Evolutionary conservation across 2,113 vertebrate species (phyloP).

Genomic region (Vicugna pacos): DNA sequence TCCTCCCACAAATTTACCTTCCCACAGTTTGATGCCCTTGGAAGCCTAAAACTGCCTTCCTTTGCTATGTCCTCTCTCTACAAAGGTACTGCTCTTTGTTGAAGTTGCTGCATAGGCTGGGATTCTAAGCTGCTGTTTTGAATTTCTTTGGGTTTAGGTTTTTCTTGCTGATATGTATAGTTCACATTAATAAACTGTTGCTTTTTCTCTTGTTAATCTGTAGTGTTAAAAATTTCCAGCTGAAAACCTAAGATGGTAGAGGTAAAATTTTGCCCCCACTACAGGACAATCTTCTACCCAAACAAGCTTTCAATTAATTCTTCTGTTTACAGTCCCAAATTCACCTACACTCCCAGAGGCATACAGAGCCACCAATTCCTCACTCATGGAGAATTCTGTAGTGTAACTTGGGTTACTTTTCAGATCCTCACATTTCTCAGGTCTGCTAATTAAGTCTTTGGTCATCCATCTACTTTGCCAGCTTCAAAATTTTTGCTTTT

Average conservation of each 20-base stretch:
- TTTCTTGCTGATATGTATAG: not conserved
- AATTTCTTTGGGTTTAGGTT: not conserved
- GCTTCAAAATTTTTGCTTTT: not conserved
- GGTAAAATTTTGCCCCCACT: not conserved
- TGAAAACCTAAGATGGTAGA: not conserved
- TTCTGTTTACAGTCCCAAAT: not conserved
- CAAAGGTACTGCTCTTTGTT: not conserved
- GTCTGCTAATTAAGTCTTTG: not conserved
- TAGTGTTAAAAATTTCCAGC: not conserved
- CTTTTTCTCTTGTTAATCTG: not conserved
- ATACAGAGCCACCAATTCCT: not conserved
- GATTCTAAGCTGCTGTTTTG: not conserved
- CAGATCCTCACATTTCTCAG: not conserved
- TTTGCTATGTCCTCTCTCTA: not conserved
- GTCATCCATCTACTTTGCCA: not conserved
- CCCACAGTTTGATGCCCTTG: not conserved
- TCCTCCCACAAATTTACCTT: not conserved
- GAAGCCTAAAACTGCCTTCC: not conserved
- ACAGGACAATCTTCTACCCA: not conserved
- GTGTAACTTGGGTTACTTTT: not conserved
- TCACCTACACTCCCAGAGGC: not conserved
- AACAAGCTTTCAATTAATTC: not conserved
- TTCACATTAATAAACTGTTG: not conserved
- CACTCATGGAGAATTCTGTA: not conserved
- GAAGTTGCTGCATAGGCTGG: not conserved